phyloP scores from a whole-genome alignment of 2,797 vertebrate species.

The Thripadectes ignobilis region DNA sequence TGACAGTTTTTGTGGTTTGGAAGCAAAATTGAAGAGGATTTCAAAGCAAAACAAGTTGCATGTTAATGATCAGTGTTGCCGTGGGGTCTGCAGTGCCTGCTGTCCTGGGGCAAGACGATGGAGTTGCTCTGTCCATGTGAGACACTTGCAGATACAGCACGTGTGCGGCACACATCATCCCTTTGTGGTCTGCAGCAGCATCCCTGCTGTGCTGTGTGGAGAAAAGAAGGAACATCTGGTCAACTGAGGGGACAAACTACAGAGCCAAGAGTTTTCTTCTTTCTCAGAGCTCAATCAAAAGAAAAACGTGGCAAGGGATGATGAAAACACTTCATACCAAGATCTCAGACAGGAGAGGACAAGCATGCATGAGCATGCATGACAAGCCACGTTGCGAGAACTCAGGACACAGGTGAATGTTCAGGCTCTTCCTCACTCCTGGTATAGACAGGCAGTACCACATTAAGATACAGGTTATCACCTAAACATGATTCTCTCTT shows the following conservation, averaged over 20 bases:
- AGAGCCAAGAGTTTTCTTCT: neutral
- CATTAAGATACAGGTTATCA: neutral
- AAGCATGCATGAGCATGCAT: rapidly evolving
- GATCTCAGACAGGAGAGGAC: neutral
- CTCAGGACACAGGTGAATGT: neutral
- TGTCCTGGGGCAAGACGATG: neutral
- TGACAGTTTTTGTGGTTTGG: neutral
- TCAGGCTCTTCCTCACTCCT: neutral
- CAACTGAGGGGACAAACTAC: neutral
- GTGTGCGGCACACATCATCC: neutral
- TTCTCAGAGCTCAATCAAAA: neutral
- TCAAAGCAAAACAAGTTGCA: neutral
- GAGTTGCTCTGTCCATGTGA: rapidly evolving
- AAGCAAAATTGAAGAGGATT: neutral
- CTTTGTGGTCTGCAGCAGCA: neutral
- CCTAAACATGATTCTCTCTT: neutral
- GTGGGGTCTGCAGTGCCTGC: neutral
- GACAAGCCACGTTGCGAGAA: neutral
- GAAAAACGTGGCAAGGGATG: neutral
- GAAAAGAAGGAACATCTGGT: neutral
- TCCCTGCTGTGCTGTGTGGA: neutral
- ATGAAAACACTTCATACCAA: neutral
- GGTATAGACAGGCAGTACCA: rapidly evolving
- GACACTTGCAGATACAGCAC: neutral
- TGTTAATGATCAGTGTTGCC: neutral